Conservation (phyloP, 2,797 vertebrate genomes). For the Artibeus jamaicensis region DNA sequence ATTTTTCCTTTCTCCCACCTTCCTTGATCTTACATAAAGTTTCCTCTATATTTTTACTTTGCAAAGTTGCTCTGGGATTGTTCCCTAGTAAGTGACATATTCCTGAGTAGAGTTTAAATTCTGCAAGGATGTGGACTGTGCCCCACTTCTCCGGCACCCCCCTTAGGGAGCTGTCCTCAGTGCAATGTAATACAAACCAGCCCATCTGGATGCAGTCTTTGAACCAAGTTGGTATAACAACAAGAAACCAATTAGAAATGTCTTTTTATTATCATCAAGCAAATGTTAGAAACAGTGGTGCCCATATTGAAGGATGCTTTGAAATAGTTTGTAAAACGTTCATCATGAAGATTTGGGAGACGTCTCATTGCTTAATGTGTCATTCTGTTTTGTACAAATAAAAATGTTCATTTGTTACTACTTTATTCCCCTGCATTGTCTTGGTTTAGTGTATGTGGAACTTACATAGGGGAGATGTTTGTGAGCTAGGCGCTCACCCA, state of each 20-base stretch:
- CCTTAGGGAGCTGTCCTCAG: neutral
- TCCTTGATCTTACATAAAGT: neutral
- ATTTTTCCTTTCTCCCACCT: neutral
- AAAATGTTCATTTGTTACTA: neutral
- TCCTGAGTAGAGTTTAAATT: neutral
- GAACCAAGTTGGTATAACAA: neutral
- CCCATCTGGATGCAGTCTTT: neutral
- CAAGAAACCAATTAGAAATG: neutral
- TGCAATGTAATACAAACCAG: neutral
- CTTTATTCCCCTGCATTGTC: neutral
- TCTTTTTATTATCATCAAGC: neutral
- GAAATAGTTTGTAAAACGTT: neutral
- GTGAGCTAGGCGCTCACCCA: neutral
- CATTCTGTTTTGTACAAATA: slow-evolving; percentile 19
- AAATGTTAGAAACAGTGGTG: neutral
- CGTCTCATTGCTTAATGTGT: neutral
- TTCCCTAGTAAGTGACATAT: neutral
- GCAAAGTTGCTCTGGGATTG: neutral
- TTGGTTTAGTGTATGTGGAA: neutral
- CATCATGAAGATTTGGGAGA: neutral
- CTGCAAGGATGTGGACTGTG: neutral
- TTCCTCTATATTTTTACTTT: slow-evolving; percentile 1
- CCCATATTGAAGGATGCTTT: neutral
- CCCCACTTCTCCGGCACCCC: neutral
- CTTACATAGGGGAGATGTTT: neutral